Evolutionary conservation across 2,888 invertebrate genomes (phyloP).

Genomic region (Clivina fossor): DNA sequence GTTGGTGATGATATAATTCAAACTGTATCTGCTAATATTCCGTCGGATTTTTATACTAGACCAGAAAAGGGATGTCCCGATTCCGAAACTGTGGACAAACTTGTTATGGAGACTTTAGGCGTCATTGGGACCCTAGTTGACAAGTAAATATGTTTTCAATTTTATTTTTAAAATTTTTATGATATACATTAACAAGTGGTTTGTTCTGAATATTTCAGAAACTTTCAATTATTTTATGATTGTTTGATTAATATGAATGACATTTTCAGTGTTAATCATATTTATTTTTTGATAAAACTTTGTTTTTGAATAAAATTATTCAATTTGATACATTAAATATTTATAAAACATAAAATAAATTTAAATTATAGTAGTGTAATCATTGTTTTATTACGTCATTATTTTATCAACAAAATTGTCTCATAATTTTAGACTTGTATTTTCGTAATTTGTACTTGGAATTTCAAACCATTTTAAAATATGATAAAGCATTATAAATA

Average conservation of each 20-base stretch:
- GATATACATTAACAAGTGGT: constrained; percentile 11
- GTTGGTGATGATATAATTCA: constrained; percentile 23
- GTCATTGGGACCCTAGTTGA: constrained; percentile 82
- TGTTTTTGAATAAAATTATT: too few species aligned
- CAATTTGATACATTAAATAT: too few species aligned
- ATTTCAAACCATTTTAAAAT: too few species aligned
- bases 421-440: too few species aligned
- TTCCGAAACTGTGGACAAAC: constrained; percentile 64
- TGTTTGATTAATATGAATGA: constrained; percentile 9
- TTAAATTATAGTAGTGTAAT: too few species aligned
- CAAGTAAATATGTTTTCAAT: constrained; percentile 62
- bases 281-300: too few species aligned
- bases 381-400: too few species aligned
- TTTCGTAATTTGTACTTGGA: too few species aligned
- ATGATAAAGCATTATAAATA: too few species aligned
- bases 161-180: constrained; percentile 22
- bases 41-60: constrained; percentile 42
- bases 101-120: constrained; percentile 78
- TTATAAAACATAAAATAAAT: too few species aligned
- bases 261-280: too few species aligned
- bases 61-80: constrained; percentile 46
- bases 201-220: constrained; percentile 4
- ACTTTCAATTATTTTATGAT: background rate
- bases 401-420: too few species aligned
- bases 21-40: constrained; percentile 37